These are phyloP conservation scores for Acleris literana DNA, from an alignment of 2,888 invertebrate genomes.

Conservation along the genomic window DNA sequence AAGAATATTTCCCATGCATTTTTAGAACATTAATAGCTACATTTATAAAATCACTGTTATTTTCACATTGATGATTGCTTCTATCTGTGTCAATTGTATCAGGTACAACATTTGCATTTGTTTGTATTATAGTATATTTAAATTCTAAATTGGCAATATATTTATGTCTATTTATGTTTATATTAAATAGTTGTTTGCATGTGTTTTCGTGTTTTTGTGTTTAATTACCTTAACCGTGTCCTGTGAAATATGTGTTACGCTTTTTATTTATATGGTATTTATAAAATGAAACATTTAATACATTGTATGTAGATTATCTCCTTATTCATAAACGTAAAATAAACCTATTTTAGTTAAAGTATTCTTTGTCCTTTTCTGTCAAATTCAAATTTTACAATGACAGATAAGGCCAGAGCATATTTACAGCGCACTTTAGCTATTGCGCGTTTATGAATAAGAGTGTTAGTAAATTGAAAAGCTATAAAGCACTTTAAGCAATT, in stretches of 20 bases:
- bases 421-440: too few species aligned
- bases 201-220: conserved; percentile 56
- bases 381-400: too few species aligned
- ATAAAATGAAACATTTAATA: conserved; percentile 10
- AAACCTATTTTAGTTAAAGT: too few species aligned
- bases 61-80: conserved; percentile 3
- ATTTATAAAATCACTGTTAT: not conserved
- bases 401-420: too few species aligned
- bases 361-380: too few species aligned
- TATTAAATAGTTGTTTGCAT: conserved; percentile 45
- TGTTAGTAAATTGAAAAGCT: conserved; percentile 9
- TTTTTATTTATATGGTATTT: conserved; percentile 66
- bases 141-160: conserved; percentile 38
- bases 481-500: conserved; percentile 10
- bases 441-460: too few species aligned
- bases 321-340: too few species aligned
- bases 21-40: not conserved
- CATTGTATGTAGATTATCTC: conserved; percentile 29
- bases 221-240: conserved; percentile 79
- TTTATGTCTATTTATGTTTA: conserved; percentile 37
- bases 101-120: conserved; percentile 20
- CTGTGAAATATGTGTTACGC: conserved; percentile 85
- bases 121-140: conserved; percentile 25
- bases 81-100: conserved; percentile 16
- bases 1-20: not conserved